Conservation (phyloP, 2,888 invertebrate species). For the Dolichopus griseipennis region DNA sequence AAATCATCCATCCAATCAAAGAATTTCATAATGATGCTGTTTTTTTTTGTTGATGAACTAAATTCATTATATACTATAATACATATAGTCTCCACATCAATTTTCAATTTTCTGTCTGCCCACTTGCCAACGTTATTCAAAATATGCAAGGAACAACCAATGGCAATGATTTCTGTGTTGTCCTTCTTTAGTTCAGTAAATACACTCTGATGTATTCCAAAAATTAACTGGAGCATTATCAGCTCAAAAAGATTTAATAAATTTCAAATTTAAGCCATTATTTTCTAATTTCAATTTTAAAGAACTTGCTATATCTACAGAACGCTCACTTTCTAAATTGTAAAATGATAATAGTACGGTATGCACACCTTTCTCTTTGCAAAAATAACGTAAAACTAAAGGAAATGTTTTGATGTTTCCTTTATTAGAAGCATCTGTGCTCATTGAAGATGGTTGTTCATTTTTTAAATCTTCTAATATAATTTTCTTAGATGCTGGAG, state of each 20-base stretch:
- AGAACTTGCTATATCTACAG: conserved; percentile 9
- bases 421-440: too few species aligned
- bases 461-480: conserved; percentile 7
- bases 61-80: too few species aligned
- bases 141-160: not conserved
- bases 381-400: too few species aligned
- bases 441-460: too few species aligned
- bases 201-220: conserved; percentile 9
- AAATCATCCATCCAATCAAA: conserved; percentile 7
- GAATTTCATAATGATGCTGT: conserved; percentile 9
- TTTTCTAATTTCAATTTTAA: conserved; percentile 9
- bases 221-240: conserved; percentile 10
- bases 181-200: conserved; percentile 9
- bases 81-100: conserved; percentile 11
- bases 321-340: conserved; percentile 7
- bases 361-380: too few species aligned
- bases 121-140: not conserved
- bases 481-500: conserved; percentile 5
- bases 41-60: conserved; percentile 7
- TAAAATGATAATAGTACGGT: conserved; percentile 11
- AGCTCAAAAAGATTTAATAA: conserved; percentile 10
- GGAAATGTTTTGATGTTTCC: too few species aligned
- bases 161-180: not conserved
- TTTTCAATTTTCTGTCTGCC: conserved; percentile 9
- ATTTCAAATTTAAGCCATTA: conserved; percentile 9